Base-by-base conservation (phyloP, 1,140 invertebrate species). In the Drosophila orena region DNA sequence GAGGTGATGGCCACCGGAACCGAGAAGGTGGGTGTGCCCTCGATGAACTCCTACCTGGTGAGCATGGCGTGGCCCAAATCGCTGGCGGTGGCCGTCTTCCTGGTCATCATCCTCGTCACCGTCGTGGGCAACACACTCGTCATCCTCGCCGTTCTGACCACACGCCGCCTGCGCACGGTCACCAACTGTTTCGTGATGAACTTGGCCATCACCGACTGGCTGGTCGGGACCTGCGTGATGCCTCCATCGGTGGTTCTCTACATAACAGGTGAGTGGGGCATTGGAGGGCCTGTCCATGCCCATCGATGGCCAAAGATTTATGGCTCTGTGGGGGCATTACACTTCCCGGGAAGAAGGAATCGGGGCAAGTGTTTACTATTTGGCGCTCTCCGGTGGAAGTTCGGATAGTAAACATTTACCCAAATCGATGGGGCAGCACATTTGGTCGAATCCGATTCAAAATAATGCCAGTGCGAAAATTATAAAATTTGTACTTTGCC, bases 111-210 rank as follows among this genome's bases (percentile, higher is more conserved):
- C 78, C 93, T 95, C 2, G 93, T 95, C 30, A 95, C 94, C 12
- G 93, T 95, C 1, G 93, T 97, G 38, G 98, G 98, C 57, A 98
- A 99, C 92, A 96, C 97, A 4, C 93, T 99, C 50, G 98, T 98
- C 15, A 98, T 99, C 55, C 94, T 97, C 1, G 97, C 98, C 3
- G 97, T 99, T 4, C 94, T 97, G 77, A 98, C 96, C 30, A 98
- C 98, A 43, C 95, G 97, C 65, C 95, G 98, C 55, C 93, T 99
- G 52, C 94, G 97, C 50, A 98, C 97, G 14, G 97, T 98, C 24
- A 98, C 98, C 46, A 99, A 99, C 93, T 98, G 97, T 93, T 98
- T 98, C 92, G 96, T 99, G 15, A 98, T 97, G 61, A 98, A 97
- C 52, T 93, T 98, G 78, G 97, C 98, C 2, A 95, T 97, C 1